Base-by-base conservation (phyloP, 2,113 vertebrate species). In the Vulpes ferrilata region DNA sequence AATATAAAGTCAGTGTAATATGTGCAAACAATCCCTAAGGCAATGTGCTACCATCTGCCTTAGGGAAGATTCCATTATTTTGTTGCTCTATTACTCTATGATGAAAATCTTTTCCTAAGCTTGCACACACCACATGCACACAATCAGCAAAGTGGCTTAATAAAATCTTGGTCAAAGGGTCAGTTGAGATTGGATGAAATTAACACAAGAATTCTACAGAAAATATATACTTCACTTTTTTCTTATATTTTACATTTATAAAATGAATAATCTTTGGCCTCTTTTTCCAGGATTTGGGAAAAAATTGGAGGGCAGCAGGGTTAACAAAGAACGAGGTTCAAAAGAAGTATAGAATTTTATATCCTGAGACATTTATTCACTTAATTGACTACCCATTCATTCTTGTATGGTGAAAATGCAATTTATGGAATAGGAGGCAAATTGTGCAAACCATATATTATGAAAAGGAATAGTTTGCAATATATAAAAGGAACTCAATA, bases 11-110 rank as follows among this genome's bases (percentile, higher is more conserved):
- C 84, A 71, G 48, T 1, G 3, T 60, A 81, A 57, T 85, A 48
- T 62, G 30, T n/a, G 32, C 22, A 91, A 97, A 48, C 17, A 94
- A 38, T 76, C 51, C 65, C 91, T 32, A 51, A 97, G 95, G 27
- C 8, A 74, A 11, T 57, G 8, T 6, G 12, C 8, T 87, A 25
- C 43, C 6, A 62, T 94, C 60, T 96, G 35, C 51, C 84, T 86
- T 30, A 32, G 62, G 67, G 19, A 94, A 97, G 2, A 35, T 17
- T 38, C 35, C 32, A 13, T 83, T 95, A 73, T 48, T 73, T 4
- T 78, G 19, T 81, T 48, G 0, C 11, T 88, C 0, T 83, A 0
- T 79, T 38, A 78, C 27, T 7, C 88, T 93, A 0, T 74, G 16
- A 65, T 74, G 8, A 62, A 3, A 59, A 71, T 0, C 23, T 13